These are phyloP conservation scores for Suillia variegata DNA, from an alignment of 2,888 invertebrate genomes.

Conservation along the genomic window DNA sequence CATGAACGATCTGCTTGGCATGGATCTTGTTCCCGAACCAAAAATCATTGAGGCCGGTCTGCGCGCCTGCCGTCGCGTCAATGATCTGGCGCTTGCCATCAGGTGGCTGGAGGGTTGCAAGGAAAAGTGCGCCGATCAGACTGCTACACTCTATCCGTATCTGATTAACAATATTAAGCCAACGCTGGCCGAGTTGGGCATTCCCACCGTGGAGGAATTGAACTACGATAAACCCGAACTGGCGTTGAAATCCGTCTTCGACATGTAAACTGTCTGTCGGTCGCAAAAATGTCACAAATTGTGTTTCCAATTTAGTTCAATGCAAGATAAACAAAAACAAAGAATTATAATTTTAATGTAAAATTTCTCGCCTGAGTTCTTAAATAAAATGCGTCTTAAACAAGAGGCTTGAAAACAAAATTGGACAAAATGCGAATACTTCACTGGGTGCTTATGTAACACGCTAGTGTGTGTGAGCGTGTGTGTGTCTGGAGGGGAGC, in stretches of 20 bases:
- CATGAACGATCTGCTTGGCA: conserved; percentile 85
- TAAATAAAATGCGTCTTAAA: too few species aligned
- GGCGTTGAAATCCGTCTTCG: conserved; percentile 76
- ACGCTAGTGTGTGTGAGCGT: too few species aligned
- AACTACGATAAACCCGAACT: conserved; percentile 97
- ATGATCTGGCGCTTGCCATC: conserved; percentile 91
- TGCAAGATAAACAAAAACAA: conserved; percentile 28
- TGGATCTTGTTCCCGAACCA: conserved; percentile 94
- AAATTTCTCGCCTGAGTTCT: too few species aligned
- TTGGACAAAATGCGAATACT: too few species aligned
- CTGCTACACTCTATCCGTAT: conserved; percentile 83
- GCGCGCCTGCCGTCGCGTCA: conserved; percentile 89
- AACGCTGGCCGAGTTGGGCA: conserved; percentile 89
- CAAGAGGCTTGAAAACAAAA: too few species aligned
- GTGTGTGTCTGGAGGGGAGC: too few species aligned
- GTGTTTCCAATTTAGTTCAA: conserved; percentile 34
- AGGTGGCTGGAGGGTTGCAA: conserved; percentile 92
- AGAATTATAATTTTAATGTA: not conserved
- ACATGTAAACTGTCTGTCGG: conserved; percentile 61
- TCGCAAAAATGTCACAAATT: not conserved
- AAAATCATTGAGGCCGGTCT: conserved; percentile 84
- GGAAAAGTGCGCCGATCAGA: conserved; percentile 80
- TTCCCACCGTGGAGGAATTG: conserved; percentile 92
- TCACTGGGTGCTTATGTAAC: too few species aligned
- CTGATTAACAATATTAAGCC: conserved; percentile 89